Evolutionary conservation across 2,113 vertebrate species (phyloP).

Genomic region (Eudyptes chrysolophus): DNA sequence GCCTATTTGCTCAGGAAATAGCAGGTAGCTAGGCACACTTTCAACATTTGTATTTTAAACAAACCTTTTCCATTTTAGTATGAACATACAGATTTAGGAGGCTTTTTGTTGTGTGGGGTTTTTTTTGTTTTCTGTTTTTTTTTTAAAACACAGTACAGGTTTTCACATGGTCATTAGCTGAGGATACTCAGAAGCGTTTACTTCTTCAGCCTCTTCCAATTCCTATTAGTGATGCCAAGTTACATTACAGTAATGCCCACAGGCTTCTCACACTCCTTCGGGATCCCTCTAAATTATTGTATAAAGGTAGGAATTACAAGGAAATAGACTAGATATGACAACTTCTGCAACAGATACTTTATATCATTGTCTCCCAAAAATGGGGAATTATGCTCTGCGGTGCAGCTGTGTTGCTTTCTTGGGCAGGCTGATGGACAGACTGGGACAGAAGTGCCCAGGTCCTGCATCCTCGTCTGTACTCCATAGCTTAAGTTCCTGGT

Average conservation of each 20-base stretch:
- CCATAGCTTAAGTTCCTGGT: background rate
- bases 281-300: background rate
- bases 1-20: background rate
- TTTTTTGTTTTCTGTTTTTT: background rate
- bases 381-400: background rate
- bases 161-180: background rate
- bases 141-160: background rate
- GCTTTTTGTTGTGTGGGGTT: background rate
- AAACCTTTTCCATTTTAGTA: background rate
- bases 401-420: background rate
- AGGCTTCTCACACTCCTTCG: accelerated
- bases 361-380: background rate
- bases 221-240: background rate
- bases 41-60: background rate
- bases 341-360: background rate
- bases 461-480: background rate
- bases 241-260: background rate
- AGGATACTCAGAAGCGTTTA: background rate
- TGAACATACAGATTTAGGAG: background rate
- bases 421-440: background rate
- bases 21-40: background rate
- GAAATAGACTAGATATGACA: background rate
- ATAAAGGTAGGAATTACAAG: background rate
- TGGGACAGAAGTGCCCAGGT: background rate
- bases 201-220: background rate